Percentiles rank a stretch among this genome's conserved stretches.
These are phyloP conservation scores for Tenthredo mesomela DNA, from an alignment of 2,888 invertebrate species.

Conservation along the genomic window DNA sequence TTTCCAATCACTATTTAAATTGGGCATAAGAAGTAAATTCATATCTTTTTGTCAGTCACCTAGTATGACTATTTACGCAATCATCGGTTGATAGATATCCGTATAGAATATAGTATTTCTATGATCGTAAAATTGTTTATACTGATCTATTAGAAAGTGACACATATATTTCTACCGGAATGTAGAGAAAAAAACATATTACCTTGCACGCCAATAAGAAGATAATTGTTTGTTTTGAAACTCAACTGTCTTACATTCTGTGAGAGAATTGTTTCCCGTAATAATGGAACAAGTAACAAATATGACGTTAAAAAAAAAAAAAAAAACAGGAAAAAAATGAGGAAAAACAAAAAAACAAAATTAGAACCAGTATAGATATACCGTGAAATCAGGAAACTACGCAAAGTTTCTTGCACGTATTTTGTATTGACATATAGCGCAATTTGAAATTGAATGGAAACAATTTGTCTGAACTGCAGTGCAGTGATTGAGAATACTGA, in stretches of 20 bases:
- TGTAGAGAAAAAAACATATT: slow-evolving; percentile 30
- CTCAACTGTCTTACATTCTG: neutral
- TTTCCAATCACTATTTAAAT: slow-evolving; percentile 14
- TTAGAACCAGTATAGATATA: neutral
- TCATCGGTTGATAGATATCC: slow-evolving; percentile 21
- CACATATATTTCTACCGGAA: slow-evolving; percentile 12
- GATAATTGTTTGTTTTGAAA: slow-evolving; percentile 45
- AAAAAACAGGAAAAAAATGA: neutral
- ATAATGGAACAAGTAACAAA: neutral
- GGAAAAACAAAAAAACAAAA: neutral
- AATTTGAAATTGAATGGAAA: slow-evolving; percentile 34
- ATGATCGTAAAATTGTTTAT: slow-evolving; percentile 41
- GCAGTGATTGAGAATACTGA: slow-evolving; percentile 6
- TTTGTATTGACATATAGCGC: neutral
- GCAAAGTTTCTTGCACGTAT: slow-evolving; percentile 24
- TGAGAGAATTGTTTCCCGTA: slow-evolving; percentile 1
- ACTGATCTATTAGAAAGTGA: slow-evolving; percentile 37
- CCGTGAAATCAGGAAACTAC: slow-evolving; percentile 33
- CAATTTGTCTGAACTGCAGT: neutral
- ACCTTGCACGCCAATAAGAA: slow-evolving; percentile 42
- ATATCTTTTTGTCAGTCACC: slow-evolving; percentile 52
- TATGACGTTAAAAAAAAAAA: neutral
- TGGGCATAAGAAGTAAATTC: slow-evolving; percentile 44
- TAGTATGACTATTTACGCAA: slow-evolving; percentile 25
- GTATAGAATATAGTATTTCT: slow-evolving; percentile 28